Evolutionary conservation across 2,888 invertebrate species (phyloP), one percentile per base, ranked within the genome.

Genomic region (Pyrgus malvae): DNA sequence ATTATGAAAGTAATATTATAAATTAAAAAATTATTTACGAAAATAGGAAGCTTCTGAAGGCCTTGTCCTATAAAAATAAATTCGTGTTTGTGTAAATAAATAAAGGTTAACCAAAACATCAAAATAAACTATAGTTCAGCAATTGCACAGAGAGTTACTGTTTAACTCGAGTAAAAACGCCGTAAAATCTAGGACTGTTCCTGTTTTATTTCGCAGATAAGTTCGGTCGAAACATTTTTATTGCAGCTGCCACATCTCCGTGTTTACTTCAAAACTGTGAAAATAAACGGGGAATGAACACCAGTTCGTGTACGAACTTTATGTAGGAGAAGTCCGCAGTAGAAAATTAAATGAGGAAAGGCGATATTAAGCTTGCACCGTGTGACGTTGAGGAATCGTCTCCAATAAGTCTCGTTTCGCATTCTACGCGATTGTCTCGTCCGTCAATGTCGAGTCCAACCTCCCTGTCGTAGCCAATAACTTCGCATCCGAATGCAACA

Each of bases 401-500:
- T 66, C 73, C 80, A 82, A 82, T 88, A 86, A 84, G 80, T 87
- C 74, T 80, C 69, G 76, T 77, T 78, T 81, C 78, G 76, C 72
- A 78, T 76, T 82, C 74, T 68, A 67, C 65, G 63, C 67, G 70
- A 72, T 81, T 83, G 80, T 84, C 71, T 80, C 83, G 80, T 87
- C 74, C 69, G 77, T 88, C 86, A 85, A 72, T 83, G 87, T 88
- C 85, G 69, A 35, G 60, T 68, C 42, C 35, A 63, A 64, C 65
- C 69, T 69, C 59, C 25, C 60, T 58, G 54, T 50, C 37, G 25
- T 27, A 37, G 41, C 56, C 83, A 83, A 84, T 85, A 83, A 81
- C 48, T 48, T 56, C 40, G 56, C 57, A 59, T 57, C 57, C 29
- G 19, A 51, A 35, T 51, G 37, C 37, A 44, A 51, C 44, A 44